Evolutionary conservation across 2,888 invertebrate species (phyloP), one percentile per base, ranked within the genome.

Genomic region (Eumerus sabulonum): DNA sequence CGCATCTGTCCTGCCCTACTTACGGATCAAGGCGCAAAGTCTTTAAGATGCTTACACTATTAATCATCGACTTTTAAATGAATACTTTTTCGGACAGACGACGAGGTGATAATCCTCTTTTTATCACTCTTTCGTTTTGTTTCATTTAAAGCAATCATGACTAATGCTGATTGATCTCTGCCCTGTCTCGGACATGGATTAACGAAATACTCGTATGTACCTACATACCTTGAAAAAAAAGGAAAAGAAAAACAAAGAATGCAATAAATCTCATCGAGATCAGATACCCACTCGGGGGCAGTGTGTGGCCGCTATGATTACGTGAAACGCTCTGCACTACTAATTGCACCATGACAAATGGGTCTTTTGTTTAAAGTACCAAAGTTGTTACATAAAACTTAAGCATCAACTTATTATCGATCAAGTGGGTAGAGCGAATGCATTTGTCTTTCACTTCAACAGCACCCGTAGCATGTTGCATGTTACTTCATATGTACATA

Each of bases 91-190:
- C 19, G 36, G 27, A 1, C 51, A 53, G 19, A 47, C n/a, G 40
- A 19, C 13, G 38, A 35, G 19, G 40, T 50, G 56, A 53, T 51
- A 59, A 62, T 73, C 63, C 38, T 62, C 47, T 51, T 64, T 62
- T 72, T 47, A 27, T 13, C 45, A 27, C 5, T 16, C 18, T 17
- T n/a, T 35, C 42, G 59, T 42, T 64, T 51, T 47, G 36, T 45
- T 68, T 74, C 74, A 48, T 74, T 63, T 63, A 59, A 17, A 13
- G 9, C 44, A 53, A 59, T 59, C 63, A 59, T 77, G 77, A 79
- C 74, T 79, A 56, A 64, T 74, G 53, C 18, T 68, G 79, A 74
- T 64, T 68, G 79, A 74, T 68, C 74, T 79, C 54, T 74, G 59
- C 62, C 67, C 68, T 27, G 27, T 7, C 27, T 27, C 3, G n/a